phyloP scores from a whole-genome alignment of 2,888 invertebrate genomes.

The Leptinotarsa tumamoca region DNA sequence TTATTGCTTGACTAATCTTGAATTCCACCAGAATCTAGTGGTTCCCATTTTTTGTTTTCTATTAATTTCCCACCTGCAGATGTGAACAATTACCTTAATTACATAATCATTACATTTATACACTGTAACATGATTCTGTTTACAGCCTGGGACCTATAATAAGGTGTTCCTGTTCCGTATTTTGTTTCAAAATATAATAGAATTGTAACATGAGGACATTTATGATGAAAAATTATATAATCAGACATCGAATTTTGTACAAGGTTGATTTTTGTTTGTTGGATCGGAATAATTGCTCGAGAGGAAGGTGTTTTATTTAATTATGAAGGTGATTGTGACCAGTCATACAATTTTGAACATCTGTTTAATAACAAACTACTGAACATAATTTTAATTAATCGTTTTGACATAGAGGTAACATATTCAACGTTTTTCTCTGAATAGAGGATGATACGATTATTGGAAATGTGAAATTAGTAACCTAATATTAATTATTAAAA shows the following conservation, averaged over 20 bases:
- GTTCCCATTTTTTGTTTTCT: neutral
- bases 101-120: conserved; percentile 21
- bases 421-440: no score
- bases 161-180: conserved; percentile 31
- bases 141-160: conserved; percentile 21
- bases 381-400: no score
- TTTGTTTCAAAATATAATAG: conserved; percentile 19
- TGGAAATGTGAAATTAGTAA: no score
- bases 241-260: neutral
- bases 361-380: neutral
- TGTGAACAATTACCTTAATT: conserved; percentile 24
- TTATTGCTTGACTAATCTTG: neutral
- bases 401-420: no score
- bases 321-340: neutral
- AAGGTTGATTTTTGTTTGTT: conserved; percentile 8
- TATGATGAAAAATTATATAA: conserved; percentile 14
- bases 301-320: neutral
- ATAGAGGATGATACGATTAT: no score
- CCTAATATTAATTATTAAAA: no score
- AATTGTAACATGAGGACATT: conserved; percentile 24
- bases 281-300: neutral
- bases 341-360: neutral
- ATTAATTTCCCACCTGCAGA: conserved; percentile 15
- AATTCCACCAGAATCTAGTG: neutral
- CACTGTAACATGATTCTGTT: conserved; percentile 31